Evolutionary conservation across 2,888 invertebrate species (phyloP).

Genomic region (Pandemis heparana): DNA sequence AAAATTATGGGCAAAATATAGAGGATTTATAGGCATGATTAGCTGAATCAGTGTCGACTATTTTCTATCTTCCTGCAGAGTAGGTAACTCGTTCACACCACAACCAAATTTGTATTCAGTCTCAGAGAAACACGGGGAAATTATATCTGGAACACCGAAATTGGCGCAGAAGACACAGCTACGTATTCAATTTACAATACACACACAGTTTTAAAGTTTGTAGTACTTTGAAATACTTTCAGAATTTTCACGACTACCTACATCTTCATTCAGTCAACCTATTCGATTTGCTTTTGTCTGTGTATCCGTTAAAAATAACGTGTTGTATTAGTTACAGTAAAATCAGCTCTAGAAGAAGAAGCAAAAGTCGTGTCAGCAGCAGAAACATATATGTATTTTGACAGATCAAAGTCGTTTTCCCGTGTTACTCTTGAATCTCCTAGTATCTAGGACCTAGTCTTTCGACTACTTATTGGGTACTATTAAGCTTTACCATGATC

Average conservation of each 20-base stretch:
- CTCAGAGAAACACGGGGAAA: constrained; percentile 41
- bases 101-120: constrained; percentile 33
- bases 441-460: no score
- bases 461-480: neutral
- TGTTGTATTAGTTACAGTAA: no score
- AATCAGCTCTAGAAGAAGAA: no score
- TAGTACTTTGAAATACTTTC: constrained; percentile 5
- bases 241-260: neutral
- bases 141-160: constrained; percentile 48
- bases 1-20: no score
- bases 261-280: neutral
- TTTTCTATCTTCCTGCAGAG: neutral
- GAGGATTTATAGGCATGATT: no score
- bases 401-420: no score
- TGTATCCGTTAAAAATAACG: neutral
- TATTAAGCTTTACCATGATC: neutral
- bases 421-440: no score
- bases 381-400: no score
- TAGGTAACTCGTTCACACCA: neutral
- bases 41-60: neutral
- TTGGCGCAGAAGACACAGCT: constrained; percentile 46
- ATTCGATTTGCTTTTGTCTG: neutral
- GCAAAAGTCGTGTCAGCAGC: neutral
- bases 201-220: constrained; percentile 44
- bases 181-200: constrained; percentile 52